Conservation (phyloP, 2,113 vertebrate genomes). For the Struthidea cinerea region DNA sequence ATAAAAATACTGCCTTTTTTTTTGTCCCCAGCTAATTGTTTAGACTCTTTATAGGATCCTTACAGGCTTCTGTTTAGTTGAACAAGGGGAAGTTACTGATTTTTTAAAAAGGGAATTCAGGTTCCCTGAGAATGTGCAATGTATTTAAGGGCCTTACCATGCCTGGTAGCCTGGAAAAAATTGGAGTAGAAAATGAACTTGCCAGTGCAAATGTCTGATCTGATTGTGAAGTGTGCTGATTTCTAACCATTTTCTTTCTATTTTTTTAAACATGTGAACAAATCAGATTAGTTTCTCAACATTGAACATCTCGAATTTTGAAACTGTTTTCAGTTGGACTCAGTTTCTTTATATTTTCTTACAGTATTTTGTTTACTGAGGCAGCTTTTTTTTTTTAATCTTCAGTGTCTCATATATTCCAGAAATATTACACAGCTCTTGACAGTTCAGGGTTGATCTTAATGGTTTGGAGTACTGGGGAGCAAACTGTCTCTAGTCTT, state of each 20-base stretch:
- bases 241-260: neutral
- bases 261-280: neutral
- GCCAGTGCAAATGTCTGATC: neutral
- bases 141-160: neutral
- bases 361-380: neutral
- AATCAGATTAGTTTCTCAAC: neutral
- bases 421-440: neutral
- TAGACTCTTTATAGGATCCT: neutral
- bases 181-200: neutral
- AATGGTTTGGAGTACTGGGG: neutral
- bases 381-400: neutral
- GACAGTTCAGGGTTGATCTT: neutral
- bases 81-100: neutral
- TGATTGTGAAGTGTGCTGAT: neutral
- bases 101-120: neutral
- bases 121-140: neutral
- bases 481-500: neutral
- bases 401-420: neutral
- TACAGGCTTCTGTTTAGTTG: neutral
- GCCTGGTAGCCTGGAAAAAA: neutral
- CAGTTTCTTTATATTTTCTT: neutral
- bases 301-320: neutral
- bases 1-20: neutral
- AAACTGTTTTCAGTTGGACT: neutral
- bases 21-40: neutral